Conservation (phyloP, 2,113 vertebrate species). For the Choloepus hoffmanni region DNA sequence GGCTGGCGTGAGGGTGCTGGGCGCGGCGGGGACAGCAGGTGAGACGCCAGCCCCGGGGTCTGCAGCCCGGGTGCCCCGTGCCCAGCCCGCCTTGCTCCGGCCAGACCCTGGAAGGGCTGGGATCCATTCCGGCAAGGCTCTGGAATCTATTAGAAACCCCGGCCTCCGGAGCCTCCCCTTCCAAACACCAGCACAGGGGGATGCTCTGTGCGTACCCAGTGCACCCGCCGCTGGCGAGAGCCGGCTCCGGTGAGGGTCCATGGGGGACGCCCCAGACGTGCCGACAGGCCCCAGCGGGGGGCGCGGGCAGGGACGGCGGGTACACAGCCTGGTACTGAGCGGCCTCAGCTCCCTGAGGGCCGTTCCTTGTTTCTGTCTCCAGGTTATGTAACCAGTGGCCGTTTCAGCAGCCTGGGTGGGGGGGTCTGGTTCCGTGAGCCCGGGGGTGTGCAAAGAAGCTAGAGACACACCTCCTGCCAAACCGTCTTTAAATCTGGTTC, state of each 20-base stretch:
- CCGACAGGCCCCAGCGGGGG: neutral
- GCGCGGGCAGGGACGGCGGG: neutral
- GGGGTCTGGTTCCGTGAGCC: neutral
- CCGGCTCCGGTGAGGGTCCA: neutral
- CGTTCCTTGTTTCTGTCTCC: neutral
- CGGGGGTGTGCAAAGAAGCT: neutral
- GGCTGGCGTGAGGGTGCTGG: rapidly evolving
- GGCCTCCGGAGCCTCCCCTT: neutral
- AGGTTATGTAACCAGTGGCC: neutral
- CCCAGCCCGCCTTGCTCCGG: neutral
- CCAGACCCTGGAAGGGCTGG: neutral
- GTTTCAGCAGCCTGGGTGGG: neutral
- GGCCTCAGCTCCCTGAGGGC: neutral
- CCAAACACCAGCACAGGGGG: neutral
- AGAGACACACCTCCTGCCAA: neutral
- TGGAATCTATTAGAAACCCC: neutral
- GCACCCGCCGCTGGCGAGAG: neutral
- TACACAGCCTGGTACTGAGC: neutral
- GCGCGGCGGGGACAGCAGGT: rapidly evolving
- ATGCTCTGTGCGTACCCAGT: neutral
- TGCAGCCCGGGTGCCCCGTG: neutral
- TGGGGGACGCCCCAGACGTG: neutral
- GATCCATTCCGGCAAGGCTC: neutral
- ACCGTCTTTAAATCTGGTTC: neutral
- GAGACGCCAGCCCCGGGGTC: rapidly evolving